These are phyloP conservation scores for Hylyphantes graminicola DNA, from an alignment of 1,140 invertebrate genomes.

Conservation along the genomic window DNA sequence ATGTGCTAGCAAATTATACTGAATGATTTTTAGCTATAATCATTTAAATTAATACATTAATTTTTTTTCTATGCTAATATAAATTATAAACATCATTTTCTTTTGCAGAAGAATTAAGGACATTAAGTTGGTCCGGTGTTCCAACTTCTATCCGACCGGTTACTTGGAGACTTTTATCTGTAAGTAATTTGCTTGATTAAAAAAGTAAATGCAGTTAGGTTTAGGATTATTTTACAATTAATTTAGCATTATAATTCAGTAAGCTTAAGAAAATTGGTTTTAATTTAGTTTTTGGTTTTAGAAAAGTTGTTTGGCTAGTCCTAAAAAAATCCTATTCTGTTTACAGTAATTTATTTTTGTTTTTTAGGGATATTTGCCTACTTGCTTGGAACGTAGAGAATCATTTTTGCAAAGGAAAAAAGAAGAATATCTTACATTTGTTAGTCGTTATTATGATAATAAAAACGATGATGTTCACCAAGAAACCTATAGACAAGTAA, in stretches of 20 bases:
- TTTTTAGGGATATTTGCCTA: slow-evolving; percentile 88
- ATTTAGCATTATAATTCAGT: neutral
- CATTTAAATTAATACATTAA: neutral
- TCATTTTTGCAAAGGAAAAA: slow-evolving; percentile 89
- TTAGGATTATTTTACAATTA: neutral
- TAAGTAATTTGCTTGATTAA: slow-evolving; percentile 67
- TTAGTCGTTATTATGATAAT: slow-evolving; percentile 95
- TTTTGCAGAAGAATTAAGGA: slow-evolving; percentile 79
- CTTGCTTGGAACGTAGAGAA: slow-evolving; percentile 85
- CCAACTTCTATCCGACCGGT: slow-evolving; percentile 83
- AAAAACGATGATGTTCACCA: slow-evolving; percentile 91
- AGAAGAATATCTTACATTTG: slow-evolving; percentile 93
- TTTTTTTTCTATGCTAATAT: neutral
- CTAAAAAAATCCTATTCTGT: too few species aligned
- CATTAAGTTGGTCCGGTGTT: slow-evolving; percentile 95
- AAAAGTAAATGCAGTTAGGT: neutral
- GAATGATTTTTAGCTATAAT: too few species aligned
- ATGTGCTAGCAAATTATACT: too few species aligned
- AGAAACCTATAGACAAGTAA: slow-evolving; percentile 91
- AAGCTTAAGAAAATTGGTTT: neutral
- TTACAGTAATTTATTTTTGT: slow-evolving; percentile 9
- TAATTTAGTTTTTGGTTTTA: neutral
- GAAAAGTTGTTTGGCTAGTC: neutral
- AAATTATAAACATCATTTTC: slow-evolving; percentile 7
- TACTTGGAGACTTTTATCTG: slow-evolving; percentile 81